A percentile compares a stretch with the other conserved stretches of the same genome.
Conservation (phyloP, 2,797 vertebrate genomes). For the Odontamblyopus lacepedii region DNA sequence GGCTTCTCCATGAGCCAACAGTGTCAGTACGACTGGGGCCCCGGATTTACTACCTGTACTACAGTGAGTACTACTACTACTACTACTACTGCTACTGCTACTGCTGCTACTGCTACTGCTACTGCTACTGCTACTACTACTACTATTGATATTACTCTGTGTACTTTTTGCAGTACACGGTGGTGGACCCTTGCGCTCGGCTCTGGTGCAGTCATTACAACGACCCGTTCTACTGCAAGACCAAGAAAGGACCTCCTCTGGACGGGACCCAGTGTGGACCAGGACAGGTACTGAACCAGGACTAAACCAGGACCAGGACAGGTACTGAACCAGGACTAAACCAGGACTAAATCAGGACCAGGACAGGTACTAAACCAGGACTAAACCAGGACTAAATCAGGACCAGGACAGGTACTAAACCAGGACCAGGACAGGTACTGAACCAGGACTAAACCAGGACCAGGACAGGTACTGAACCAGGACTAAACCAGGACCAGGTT, state of each 20-base stretch:
- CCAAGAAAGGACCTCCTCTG: slow-evolving; percentile 93
- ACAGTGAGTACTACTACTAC: slow-evolving; percentile 79
- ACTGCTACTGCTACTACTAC: not conserved
- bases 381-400: slow-evolving; percentile 84
- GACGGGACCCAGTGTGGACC: slow-evolving; percentile 92
- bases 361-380: slow-evolving; percentile 55
- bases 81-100: not conserved
- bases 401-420: slow-evolving; percentile 85
- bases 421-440: slow-evolving; percentile 79
- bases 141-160: slow-evolving; percentile 8
- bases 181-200: slow-evolving; percentile 92
- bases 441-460: slow-evolving; percentile 75
- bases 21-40: slow-evolving; percentile 93
- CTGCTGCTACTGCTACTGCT: not conserved
- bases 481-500: slow-evolving; percentile 84
- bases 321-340: not conserved
- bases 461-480: slow-evolving; percentile 73
- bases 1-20: slow-evolving; percentile 97
- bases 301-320: slow-evolving; percentile 86
- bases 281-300: slow-evolving; percentile 55
- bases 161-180: slow-evolving; percentile 85
- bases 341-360: slow-evolving; percentile 86
- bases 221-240: slow-evolving; percentile 96
- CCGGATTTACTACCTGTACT: slow-evolving; percentile 92
- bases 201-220: slow-evolving; percentile 95